Evolutionary conservation across 2,113 vertebrate species (phyloP).

Genomic region (Notothenia coriiceps): DNA sequence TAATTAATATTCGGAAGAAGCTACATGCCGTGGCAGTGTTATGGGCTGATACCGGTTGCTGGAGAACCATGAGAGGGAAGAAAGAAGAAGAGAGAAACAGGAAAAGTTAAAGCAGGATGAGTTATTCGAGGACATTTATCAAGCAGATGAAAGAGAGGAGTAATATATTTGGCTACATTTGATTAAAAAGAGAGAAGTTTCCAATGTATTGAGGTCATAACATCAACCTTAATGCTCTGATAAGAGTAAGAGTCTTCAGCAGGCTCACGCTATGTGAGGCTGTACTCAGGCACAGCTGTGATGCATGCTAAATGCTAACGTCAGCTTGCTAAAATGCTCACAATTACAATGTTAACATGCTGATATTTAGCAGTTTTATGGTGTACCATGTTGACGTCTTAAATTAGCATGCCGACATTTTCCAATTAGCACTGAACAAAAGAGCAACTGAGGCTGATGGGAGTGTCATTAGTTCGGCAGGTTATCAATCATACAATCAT

Average conservation of each 20-base stretch:
- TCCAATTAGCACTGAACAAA: too few species aligned
- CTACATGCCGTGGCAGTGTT: slow-evolving; percentile 24
- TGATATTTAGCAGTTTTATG: too few species aligned
- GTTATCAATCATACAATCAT: too few species aligned
- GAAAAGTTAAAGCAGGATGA: neutral
- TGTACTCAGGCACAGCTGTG: neutral
- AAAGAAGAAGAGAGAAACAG: neutral
- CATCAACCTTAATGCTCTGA: neutral
- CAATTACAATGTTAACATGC: too few species aligned
- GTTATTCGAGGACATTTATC: neutral
- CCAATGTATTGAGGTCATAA: neutral
- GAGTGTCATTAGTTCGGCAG: too few species aligned
- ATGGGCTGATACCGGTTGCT: slow-evolving; percentile 25
- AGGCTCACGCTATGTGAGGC: neutral
- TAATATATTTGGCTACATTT: neutral
- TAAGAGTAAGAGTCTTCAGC: neutral
- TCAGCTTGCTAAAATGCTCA: neutral
- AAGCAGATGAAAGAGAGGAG: neutral
- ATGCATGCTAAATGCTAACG: neutral
- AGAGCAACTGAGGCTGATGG: too few species aligned
- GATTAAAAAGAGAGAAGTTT: neutral
- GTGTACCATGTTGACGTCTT: too few species aligned
- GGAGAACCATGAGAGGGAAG: slow-evolving; percentile 11
- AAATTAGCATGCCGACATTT: too few species aligned
- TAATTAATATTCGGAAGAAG: slow-evolving; percentile 69